These are phyloP conservation scores for Abramis brama DNA, from an alignment of 2,113 vertebrate species.

Conservation along the genomic window DNA sequence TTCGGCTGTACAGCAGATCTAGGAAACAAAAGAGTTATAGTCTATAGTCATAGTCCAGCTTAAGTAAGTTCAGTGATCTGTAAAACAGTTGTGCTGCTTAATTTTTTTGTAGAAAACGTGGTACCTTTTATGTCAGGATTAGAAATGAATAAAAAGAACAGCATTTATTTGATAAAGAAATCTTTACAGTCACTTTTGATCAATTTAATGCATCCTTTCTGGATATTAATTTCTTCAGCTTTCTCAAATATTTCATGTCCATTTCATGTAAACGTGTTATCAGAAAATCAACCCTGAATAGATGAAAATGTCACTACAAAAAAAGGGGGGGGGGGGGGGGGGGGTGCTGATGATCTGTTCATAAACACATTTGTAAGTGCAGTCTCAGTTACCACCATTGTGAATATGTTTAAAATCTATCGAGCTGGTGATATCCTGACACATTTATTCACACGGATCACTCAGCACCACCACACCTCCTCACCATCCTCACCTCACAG, in stretches of 20 bases:
- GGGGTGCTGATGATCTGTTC: background rate
- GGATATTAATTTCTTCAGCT: background rate
- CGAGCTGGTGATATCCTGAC: background rate
- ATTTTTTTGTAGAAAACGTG: background rate
- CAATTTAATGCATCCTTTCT: background rate
- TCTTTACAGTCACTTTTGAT: background rate
- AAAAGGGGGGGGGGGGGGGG: rapidly evolving
- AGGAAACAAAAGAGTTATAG: no score
- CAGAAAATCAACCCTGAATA: background rate
- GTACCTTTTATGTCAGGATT: background rate
- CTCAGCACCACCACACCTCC: background rate
- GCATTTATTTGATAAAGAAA: background rate
- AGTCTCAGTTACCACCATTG: background rate
- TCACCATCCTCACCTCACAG: background rate
- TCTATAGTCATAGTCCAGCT: no score
- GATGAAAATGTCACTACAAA: background rate
- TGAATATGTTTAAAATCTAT: background rate
- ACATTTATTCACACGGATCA: background rate
- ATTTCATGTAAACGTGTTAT: background rate
- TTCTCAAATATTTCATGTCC: background rate
- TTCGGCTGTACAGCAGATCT: no score
- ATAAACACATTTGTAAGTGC: background rate
- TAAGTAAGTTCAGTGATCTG: background rate
- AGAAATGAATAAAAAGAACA: background rate
- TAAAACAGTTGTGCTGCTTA: background rate